Evolutionary conservation across 1,140 invertebrate species (phyloP).

Genomic region (Bradysia coprophila): DNA sequence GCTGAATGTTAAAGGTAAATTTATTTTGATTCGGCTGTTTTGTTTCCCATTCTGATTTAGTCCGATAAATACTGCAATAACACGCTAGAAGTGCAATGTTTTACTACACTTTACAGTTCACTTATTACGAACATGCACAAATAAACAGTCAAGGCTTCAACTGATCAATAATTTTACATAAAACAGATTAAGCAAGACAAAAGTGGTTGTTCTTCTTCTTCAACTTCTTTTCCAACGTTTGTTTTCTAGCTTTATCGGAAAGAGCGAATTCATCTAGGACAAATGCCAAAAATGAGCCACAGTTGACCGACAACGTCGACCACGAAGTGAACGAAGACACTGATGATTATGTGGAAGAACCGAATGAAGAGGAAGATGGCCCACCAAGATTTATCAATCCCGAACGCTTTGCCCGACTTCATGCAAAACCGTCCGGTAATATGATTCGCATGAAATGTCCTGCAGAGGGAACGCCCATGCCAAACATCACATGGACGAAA

Average conservation of each 20-base stretch:
- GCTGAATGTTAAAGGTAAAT: conserved; percentile 55
- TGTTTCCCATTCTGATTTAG: too few relatives aligned
- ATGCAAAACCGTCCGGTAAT: conserved; percentile 47
- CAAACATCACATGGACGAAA: conserved; percentile 64
- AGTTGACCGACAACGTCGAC: not conserved
- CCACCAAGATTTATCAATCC: not conserved
- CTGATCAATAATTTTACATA: not conserved
- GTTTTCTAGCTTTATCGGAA: too few relatives aligned
- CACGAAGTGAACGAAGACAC: not conserved
- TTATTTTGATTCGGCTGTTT: too few relatives aligned
- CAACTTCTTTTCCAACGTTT: too few relatives aligned
- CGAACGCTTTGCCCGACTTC: not conserved
- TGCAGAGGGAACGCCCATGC: conserved; percentile 34
- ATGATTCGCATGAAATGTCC: conserved; percentile 41
- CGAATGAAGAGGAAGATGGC: not conserved
- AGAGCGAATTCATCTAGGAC: too few relatives aligned
- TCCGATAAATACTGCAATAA: not conserved
- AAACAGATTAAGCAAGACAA: not conserved
- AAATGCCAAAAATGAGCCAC: not conserved
- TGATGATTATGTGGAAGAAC: not conserved
- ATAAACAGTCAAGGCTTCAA: not conserved
- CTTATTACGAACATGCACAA: not conserved
- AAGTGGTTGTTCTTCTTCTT: too few relatives aligned
- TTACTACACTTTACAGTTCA: not conserved
- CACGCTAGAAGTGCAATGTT: not conserved